Conservation (phyloP, 2,888 invertebrate genomes). For the Sussaba pulchella region DNA sequence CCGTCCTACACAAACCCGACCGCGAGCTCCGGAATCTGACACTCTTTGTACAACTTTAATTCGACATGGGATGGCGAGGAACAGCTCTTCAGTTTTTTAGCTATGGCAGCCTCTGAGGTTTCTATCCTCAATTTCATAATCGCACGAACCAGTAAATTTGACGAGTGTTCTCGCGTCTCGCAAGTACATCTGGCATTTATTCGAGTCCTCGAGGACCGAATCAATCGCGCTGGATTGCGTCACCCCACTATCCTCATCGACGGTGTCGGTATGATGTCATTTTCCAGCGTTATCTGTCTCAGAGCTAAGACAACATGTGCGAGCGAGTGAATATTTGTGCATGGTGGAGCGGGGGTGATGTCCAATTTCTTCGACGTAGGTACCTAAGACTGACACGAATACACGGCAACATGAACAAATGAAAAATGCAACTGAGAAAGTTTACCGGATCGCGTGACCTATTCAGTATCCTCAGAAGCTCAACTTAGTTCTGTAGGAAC, state of each 20-base stretch:
- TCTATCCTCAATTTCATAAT: conserved; percentile 11
- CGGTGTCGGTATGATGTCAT: neutral
- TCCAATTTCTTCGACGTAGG: neutral
- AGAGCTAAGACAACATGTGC: neutral
- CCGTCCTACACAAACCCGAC: conserved; percentile 62
- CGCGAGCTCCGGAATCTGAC: conserved; percentile 14
- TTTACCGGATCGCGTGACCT: too few species aligned
- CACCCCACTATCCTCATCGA: neutral
- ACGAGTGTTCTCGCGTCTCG: conserved; percentile 30
- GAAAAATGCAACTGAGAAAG: too few species aligned
- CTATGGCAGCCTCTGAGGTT: neutral
- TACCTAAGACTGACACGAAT: too few species aligned
- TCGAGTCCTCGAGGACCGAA: neutral
- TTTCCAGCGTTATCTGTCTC: neutral
- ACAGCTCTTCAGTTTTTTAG: conserved; percentile 23
- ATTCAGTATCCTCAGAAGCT: too few species aligned
- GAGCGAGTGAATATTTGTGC: neutral
- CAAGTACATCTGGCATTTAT: conserved; percentile 35
- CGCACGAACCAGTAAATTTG: conserved; percentile 40
- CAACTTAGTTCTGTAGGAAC: too few species aligned
- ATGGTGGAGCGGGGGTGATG: neutral
- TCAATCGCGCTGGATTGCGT: neutral
- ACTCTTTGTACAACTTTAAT: conserved; percentile 15
- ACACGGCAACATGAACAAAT: too few species aligned
- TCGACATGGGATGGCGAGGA: conserved; percentile 32